A percentile compares a stretch with the other conserved stretches of the same genome.
phyloP scores from a whole-genome alignment of 2,888 invertebrate species.

The Agrilus biguttatus region DNA sequence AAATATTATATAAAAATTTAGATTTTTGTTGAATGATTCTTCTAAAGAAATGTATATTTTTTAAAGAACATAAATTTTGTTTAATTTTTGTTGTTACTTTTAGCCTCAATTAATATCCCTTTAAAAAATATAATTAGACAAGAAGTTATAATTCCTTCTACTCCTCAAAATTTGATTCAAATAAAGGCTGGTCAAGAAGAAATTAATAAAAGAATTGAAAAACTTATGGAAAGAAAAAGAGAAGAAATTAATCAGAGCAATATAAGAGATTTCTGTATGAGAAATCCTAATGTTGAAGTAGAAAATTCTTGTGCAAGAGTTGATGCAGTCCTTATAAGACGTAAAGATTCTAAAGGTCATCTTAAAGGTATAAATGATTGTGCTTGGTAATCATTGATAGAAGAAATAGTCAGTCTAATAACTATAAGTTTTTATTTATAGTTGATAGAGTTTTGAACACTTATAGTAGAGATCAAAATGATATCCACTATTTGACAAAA shows the following conservation, averaged over 20 bases:
- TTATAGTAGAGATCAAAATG: slow-evolving; percentile 41
- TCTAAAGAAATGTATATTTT: not conserved
- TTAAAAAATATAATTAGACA: slow-evolving; percentile 10
- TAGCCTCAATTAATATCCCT: not conserved
- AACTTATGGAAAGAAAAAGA: slow-evolving; percentile 62
- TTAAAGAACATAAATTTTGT: not conserved
- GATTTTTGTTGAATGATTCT: not conserved
- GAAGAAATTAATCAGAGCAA: slow-evolving; percentile 60
- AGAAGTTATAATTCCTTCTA: slow-evolving; percentile 18
- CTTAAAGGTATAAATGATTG: slow-evolving; percentile 45
- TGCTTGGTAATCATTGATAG: not conserved
- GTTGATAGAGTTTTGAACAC: slow-evolving; percentile 57
- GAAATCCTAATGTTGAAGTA: slow-evolving; percentile 24
- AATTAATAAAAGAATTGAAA: slow-evolving; percentile 51
- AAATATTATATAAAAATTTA: not conserved
- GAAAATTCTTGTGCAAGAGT: slow-evolving; percentile 60
- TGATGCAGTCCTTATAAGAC: slow-evolving; percentile 53
- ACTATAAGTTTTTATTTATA: slow-evolving; percentile 18
- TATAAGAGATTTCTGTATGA: slow-evolving; percentile 39
- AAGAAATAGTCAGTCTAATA: not conserved
- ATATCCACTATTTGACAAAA: slow-evolving; percentile 34
- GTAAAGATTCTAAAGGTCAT: slow-evolving; percentile 65
- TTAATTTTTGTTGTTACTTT: not conserved
- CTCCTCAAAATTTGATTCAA: slow-evolving; percentile 45
- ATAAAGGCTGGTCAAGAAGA: slow-evolving; percentile 53